Conservation (phyloP, 2,888 invertebrate species). For the Hermaeophaga mercurialis region DNA sequence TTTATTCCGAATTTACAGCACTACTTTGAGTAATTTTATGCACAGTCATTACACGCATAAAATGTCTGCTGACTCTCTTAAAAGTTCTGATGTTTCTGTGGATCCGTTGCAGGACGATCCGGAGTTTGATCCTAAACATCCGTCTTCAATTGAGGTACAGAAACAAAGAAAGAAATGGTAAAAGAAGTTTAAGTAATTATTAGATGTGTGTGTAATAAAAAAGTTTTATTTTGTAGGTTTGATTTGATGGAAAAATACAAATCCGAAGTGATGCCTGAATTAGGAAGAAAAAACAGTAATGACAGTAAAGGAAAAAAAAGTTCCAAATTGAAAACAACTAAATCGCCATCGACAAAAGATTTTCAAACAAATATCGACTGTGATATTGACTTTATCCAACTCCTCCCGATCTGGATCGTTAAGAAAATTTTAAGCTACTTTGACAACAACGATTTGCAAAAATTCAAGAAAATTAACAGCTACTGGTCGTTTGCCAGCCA, state of each 20-base stretch:
- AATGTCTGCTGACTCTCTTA: background rate
- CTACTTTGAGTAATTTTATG: background rate
- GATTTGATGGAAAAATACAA: slow-evolving; percentile 10
- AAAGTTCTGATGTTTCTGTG: background rate
- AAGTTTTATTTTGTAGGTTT: slow-evolving; percentile 17
- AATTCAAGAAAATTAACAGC: slow-evolving; percentile 40
- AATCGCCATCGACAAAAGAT: background rate
- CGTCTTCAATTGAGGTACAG: slow-evolving; percentile 37
- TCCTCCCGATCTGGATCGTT: slow-evolving; percentile 44
- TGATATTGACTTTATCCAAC: slow-evolving; percentile 38
- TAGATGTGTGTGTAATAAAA: slow-evolving; percentile 31
- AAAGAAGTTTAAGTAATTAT: too few relatives aligned
- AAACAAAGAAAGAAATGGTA: slow-evolving; percentile 39
- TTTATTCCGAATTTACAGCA: slow-evolving; percentile 16
- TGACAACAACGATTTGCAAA: slow-evolving; percentile 38
- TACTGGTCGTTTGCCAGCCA: slow-evolving; percentile 41
- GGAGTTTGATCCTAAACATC: slow-evolving; percentile 35
- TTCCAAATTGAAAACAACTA: background rate
- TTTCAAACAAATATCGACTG: background rate
- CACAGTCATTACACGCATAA: background rate
- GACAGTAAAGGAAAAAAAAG: background rate
- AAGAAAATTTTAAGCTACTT: slow-evolving; percentile 45
- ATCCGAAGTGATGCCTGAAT: slow-evolving; percentile 17
- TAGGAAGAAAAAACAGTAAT: slow-evolving; percentile 3
- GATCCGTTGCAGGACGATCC: slow-evolving; percentile 20